Conservation (phyloP, 2,888 invertebrate species). For the Empis stercorea region DNA sequence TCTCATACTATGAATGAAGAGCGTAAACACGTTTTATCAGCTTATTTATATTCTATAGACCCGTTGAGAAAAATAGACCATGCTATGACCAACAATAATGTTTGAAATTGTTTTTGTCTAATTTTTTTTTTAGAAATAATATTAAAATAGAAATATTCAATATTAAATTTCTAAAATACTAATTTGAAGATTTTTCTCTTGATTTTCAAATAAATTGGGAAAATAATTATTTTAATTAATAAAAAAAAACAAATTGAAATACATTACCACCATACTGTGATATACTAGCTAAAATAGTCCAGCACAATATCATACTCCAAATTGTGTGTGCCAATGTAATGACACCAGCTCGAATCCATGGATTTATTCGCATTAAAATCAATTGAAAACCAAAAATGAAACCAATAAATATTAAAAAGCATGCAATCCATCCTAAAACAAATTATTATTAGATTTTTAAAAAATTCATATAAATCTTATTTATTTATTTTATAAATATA, state of each 20-base stretch:
- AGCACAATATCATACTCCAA: slow-evolving; percentile 36
- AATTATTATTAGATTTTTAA: background rate
- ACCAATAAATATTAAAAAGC: slow-evolving; percentile 15
- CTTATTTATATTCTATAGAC: too few relatives aligned
- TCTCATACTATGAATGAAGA: too few relatives aligned
- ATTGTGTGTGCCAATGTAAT: slow-evolving; percentile 35
- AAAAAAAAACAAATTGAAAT: background rate
- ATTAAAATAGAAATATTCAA: too few relatives aligned
- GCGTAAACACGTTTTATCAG: too few relatives aligned
- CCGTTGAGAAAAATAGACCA: too few relatives aligned
- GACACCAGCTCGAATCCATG: slow-evolving; percentile 23
- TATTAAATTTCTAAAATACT: too few relatives aligned
- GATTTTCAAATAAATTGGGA: too few relatives aligned
- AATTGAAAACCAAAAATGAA: slow-evolving; percentile 19
- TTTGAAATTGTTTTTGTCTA: too few relatives aligned
- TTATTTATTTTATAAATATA: slow-evolving; percentile 14
- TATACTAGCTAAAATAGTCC: slow-evolving; percentile 36
- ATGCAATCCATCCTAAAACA: slow-evolving; percentile 22
- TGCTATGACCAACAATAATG: too few relatives aligned
- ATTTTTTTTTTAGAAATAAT: too few relatives aligned
- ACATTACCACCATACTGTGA: slow-evolving; percentile 36
- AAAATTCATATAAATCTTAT: too few relatives aligned
- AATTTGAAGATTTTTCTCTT: too few relatives aligned
- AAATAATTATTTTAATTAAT: background rate
- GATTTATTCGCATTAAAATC: slow-evolving; percentile 13